Base-by-base conservation (phyloP, 2,113 vertebrate genomes). In the Coreoperca whiteheadi region DNA sequence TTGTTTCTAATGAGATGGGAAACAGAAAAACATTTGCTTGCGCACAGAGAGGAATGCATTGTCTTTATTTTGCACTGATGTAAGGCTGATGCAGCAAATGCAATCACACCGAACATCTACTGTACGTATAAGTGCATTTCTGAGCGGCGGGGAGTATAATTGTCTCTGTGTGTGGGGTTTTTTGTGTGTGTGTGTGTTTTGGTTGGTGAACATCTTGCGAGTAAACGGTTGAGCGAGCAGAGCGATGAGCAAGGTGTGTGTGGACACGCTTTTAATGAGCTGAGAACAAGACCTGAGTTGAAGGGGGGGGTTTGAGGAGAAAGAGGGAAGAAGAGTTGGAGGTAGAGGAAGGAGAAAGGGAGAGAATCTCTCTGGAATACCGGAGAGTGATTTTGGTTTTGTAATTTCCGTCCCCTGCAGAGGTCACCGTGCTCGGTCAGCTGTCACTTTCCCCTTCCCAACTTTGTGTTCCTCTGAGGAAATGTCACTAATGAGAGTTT, bases 251-350 rank as follows among this genome's bases (percentile, higher is more conserved):
- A 2, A 83, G 82, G 85, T 83, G 79, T 82, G 74, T 83, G 81
- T 82, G 82, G 88, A 92, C 85, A 85, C 43, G 78, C 75, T 89
- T 89, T 90, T 92, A 94, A 94, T 89, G 86, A 93, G 88, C 85
- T 74, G 88, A 79, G 77, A 87, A 84, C 74, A 59, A 88, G 79
- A 76, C 61, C 64, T n/a, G 63, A 81, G 66, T 4, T 64, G 69
- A 82, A 81, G 88, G 54, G 73, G 65, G 14, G 83, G 60, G 41
- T 59, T 54, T 43, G n/a, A 74, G 83, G 50, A 76, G 75, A 64
- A 61, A 32, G 70, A 73, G 16, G 43, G 48, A 73, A 60, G 48
- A 4, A 78, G 66, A 41, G 43, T 67, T 61, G 79, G 68, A 46
- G 37, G 18, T 3, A 41, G 39, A 56, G 20, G 48, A 77, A 61